Base-by-base conservation (phyloP, 2,888 invertebrate genomes). In the Polydrusus cervinus region DNA sequence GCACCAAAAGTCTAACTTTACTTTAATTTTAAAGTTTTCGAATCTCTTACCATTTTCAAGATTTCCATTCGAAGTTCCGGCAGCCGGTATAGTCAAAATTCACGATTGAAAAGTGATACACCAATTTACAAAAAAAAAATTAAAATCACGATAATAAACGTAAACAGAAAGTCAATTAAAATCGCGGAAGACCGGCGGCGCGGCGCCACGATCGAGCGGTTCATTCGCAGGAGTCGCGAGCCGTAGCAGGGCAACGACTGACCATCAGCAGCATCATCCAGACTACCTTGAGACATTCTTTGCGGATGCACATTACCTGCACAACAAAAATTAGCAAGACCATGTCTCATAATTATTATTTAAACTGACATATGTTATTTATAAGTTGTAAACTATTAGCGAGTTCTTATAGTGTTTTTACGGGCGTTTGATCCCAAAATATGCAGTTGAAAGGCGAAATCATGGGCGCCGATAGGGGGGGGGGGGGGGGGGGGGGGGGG, bases 241-340 rank as follows among this genome's bases (percentile, higher is more conserved):
- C 55, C 67, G 67, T 18, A 16, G 70, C 71, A 71, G 75, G 75
- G 64, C 75, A 75, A 75, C 75, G 75, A 75, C 75, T 75, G 75
- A 75, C 75, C 75, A 71, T 75, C 75, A 66, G 53, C 61, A 66
- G 49, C 71, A 75, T 71, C 71, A 75, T 71, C 64, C 68, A 75
- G 75, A 75, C 75, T 75, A 75, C 75, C 75, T 75, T 75, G 75
- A 75, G 68, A 71, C 71, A 72, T 72, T 61, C 69, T 49, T 30
- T 38, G 40, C 57, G 68, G 60, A 57, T 68, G 68, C 57, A 68
- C 68, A 43, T 68, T 68, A 68, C 68, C 68, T 68, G 68, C 68
- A 57, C 68, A 68, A 68, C 18, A 68, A 68, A 68, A 68, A 68
- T 57, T 68, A 68, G 18, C 45, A 20, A 20, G 68, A 68, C 57